Conservation (phyloP, 2,113 vertebrate species). For the Chloroceryle aenea region DNA sequence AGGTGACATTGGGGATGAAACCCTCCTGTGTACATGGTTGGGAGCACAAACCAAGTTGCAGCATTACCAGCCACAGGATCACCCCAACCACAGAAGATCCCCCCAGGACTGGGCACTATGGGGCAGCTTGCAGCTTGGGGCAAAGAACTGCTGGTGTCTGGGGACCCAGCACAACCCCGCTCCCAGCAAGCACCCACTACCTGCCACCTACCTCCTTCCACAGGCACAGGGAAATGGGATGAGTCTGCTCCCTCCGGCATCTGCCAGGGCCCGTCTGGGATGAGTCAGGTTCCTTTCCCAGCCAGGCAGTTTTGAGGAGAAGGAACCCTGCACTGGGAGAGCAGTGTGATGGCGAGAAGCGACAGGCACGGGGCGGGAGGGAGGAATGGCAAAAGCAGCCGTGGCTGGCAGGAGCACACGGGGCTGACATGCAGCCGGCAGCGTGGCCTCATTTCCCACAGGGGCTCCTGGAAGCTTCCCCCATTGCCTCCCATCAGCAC, state of each 20-base stretch:
- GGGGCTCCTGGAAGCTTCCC: neutral
- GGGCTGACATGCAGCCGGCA: neutral
- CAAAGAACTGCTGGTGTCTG: neutral
- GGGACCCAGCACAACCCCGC: neutral
- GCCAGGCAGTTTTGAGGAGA: constrained; percentile 34
- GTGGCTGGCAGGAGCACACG: neutral
- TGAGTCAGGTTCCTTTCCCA: constrained; percentile 17
- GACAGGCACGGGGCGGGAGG: neutral
- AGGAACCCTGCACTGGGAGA: neutral
- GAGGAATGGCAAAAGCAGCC: neutral
- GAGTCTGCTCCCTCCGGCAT: neutral
- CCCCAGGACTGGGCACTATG: neutral
- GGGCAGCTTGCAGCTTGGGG: neutral
- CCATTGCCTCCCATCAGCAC: neutral
- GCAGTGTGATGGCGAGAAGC: neutral
- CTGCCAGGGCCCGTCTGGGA: neutral
- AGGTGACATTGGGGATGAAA: neutral
- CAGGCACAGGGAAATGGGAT: neutral
- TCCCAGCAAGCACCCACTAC: neutral
- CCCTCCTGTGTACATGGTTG: fast-evolving
- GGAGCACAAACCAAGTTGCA: neutral
- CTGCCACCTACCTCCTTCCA: constrained; percentile 40
- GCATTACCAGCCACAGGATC: neutral
- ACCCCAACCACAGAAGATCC: neutral
- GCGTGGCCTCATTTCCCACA: neutral